Percentiles rank a stretch among this genome's conserved stretches.
phyloP scores from a whole-genome alignment of 2,797 vertebrate species.

The Ceyx erithaca region DNA sequence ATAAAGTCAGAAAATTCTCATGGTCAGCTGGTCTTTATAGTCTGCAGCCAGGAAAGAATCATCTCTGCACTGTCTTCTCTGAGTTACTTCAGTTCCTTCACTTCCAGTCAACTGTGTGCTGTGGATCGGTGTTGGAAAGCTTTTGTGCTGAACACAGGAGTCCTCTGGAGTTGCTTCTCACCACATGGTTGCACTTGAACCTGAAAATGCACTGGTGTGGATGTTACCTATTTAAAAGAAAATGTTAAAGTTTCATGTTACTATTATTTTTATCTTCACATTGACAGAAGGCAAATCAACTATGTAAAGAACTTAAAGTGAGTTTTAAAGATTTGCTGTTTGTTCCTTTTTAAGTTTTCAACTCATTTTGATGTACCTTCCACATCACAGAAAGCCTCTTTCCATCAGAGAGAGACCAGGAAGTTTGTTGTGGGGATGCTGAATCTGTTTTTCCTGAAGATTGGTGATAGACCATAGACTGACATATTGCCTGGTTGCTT shows the following conservation, averaged over 20 bases:
- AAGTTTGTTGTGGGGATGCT: neutral
- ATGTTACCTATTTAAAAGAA: neutral
- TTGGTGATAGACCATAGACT: too few relatives aligned
- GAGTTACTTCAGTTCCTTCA: neutral
- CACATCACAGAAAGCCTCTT: neutral
- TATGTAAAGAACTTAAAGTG: neutral
- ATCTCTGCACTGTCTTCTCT: neutral
- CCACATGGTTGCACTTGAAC: neutral
- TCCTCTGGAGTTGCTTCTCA: neutral
- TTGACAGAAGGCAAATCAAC: neutral
- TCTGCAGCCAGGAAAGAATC: neutral
- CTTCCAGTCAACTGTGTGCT: neutral
- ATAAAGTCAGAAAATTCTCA: neutral
- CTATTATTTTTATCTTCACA: neutral
- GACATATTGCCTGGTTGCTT: neutral
- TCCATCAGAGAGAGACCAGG: neutral
- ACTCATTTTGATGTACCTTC: neutral
- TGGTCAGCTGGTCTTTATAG: neutral
- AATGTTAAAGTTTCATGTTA: too few relatives aligned
- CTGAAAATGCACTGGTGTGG: neutral
- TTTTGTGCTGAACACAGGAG: neutral
- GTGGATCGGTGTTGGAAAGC: neutral
- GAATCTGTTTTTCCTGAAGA: neutral
- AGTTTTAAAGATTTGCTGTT: neutral
- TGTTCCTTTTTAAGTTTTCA: neutral